These are phyloP conservation scores for Geopemphigus sp. DNA, from an alignment of 1,140 invertebrate species.

Conservation along the genomic window DNA sequence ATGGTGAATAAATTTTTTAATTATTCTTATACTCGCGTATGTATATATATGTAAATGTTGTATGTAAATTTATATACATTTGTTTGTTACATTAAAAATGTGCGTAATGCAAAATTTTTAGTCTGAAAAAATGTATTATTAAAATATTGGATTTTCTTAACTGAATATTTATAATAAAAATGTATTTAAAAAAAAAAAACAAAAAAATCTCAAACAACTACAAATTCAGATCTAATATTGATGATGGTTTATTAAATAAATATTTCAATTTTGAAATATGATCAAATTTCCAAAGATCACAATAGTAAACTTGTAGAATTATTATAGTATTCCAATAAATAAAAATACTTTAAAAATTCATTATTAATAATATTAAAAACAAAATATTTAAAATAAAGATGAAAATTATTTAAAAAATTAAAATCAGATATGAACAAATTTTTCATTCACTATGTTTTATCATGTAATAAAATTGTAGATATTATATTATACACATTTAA, in stretches of 20 bases:
- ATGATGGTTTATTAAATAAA: too few species aligned
- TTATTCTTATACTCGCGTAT: neutral
- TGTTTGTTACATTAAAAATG: neutral
- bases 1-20: neutral
- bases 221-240: slow-evolving; percentile 5
- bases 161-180: neutral
- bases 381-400: too few species aligned
- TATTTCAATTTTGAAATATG: neutral
- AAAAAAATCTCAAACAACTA: neutral
- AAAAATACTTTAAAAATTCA: too few species aligned
- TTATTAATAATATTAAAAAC: neutral
- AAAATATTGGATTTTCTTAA: neutral
- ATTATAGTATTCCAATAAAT: too few species aligned
- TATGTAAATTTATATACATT: neutral
- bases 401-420: too few species aligned
- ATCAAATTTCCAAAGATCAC: neutral
- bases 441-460: too few species aligned
- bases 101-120: neutral
- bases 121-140: neutral
- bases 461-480: too few species aligned
- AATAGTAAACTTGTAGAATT: neutral
- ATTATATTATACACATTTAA: neutral
- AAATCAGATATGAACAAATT: too few species aligned
- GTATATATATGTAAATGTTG: neutral
- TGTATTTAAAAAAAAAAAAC: neutral